These are phyloP conservation scores for Arctia plantaginis DNA, from an alignment of 2,888 invertebrate genomes.

Conservation along the genomic window DNA sequence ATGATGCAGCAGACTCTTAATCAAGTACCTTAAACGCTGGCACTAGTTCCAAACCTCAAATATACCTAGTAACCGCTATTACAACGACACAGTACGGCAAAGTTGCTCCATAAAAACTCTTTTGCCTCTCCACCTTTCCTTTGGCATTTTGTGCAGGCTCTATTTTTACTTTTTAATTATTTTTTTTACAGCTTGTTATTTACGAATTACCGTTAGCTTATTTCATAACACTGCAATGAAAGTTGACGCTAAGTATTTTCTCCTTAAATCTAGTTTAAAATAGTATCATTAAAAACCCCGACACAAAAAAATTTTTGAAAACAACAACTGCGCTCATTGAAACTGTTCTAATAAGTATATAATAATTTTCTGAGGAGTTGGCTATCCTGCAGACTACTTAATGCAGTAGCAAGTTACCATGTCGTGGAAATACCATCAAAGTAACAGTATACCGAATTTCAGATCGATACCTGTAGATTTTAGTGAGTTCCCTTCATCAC, in stretches of 20 bases:
- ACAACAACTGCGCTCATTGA: no score
- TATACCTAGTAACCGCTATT: constrained; percentile 72
- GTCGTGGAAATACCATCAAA: no score
- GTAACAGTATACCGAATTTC: no score
- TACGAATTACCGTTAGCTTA: constrained; percentile 42
- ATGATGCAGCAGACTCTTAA: background rate
- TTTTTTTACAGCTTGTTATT: constrained; percentile 47
- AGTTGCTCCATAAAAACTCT: constrained; percentile 83
- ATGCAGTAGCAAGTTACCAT: no score
- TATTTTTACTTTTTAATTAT: constrained; percentile 58
- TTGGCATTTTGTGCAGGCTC: constrained; percentile 72
- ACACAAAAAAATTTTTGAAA: no score
- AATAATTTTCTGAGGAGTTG: no score
- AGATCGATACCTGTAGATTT: no score
- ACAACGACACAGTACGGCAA: constrained; percentile 75
- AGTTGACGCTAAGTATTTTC: constrained; percentile 2
- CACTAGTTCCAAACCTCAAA: constrained; percentile 56
- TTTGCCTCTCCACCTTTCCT: constrained; percentile 80
- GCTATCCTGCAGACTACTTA: no score
- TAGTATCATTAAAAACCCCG: no score
- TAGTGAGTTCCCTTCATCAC: no score
- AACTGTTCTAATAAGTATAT: no score
- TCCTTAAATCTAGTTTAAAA: background rate
- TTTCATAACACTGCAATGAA: constrained; percentile 26
- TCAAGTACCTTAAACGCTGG: constrained; percentile 43